These are phyloP conservation scores for Epinotia bilunana DNA, from an alignment of 2,888 invertebrate genomes.

Conservation along the genomic window DNA sequence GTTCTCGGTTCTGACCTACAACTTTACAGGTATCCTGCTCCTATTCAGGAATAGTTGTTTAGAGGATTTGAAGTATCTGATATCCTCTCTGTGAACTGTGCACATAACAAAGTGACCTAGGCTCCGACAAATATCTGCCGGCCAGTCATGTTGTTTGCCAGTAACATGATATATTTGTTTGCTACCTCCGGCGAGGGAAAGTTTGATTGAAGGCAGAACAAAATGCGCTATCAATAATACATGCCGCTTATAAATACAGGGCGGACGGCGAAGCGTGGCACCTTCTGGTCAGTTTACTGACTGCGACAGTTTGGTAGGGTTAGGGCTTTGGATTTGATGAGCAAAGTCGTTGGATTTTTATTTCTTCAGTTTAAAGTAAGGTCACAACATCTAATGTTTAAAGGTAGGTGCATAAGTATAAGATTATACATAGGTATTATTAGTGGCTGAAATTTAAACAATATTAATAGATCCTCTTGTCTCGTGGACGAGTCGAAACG, in stretches of 20 bases:
- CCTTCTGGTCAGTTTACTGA: background rate
- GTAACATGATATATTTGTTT: conserved; percentile 43
- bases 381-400: background rate
- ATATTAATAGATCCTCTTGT: too few species aligned
- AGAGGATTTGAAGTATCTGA: background rate
- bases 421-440: too few species aligned
- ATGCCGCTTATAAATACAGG: conserved; percentile 50
- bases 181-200: conserved; percentile 47
- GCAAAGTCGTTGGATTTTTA: background rate
- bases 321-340: background rate
- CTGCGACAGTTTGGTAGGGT: background rate
- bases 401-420: too few species aligned
- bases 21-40: too few species aligned
- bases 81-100: background rate
- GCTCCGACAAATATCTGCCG: background rate
- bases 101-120: background rate
- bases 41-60: too few species aligned
- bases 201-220: conserved; percentile 57
- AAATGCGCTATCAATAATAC: conserved; percentile 58
- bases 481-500: too few species aligned
- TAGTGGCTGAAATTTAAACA: too few species aligned
- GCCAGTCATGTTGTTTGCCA: conserved; percentile 28
- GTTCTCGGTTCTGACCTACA: too few species aligned
- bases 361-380: background rate
- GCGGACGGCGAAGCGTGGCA: conserved; percentile 15